A percentile compares a stretch with the other conserved stretches of the same genome.
These are phyloP conservation scores for Odontesthes bonariensis DNA, from an alignment of 2,113 vertebrate species.

Conservation along the genomic window DNA sequence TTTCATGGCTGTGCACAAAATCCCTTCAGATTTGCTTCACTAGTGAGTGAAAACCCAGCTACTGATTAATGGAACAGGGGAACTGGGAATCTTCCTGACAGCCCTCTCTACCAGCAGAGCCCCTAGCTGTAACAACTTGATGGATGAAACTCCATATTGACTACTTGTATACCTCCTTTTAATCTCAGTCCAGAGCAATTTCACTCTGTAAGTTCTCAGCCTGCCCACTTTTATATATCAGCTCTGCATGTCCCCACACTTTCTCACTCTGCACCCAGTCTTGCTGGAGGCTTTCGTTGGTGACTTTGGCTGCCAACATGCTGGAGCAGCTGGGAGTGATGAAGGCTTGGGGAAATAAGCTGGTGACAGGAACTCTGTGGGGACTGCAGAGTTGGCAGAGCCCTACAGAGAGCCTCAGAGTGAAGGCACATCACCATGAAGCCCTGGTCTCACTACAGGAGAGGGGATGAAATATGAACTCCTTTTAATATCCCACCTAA, in stretches of 20 bases:
- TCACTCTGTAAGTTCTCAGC: not conserved
- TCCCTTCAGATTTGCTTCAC: too few species aligned
- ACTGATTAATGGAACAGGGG: too few species aligned
- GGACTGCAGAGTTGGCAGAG: slow-evolving; percentile 44
- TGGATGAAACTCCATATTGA: not conserved
- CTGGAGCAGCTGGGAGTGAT: slow-evolving; percentile 32
- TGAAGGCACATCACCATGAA: slow-evolving; percentile 9
- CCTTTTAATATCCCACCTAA: slow-evolving; percentile 75
- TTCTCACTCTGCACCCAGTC: slow-evolving; percentile 31
- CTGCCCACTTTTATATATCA: slow-evolving; percentile 7
- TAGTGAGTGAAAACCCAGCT: too few species aligned
- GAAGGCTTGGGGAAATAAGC: slow-evolving; percentile 51
- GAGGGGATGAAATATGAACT: slow-evolving; percentile 74
- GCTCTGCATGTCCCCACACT: slow-evolving; percentile 17
- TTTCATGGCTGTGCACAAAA: too few species aligned
- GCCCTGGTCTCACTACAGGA: slow-evolving; percentile 18
- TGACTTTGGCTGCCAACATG: slow-evolving; percentile 42
- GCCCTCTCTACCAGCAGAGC: too few species aligned
- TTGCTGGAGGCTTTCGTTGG: slow-evolving; percentile 27
- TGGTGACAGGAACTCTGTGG: slow-evolving; percentile 49
- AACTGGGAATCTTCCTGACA: too few species aligned
- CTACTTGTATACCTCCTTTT: not conserved
- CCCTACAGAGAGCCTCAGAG: not conserved
- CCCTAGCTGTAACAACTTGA: too few species aligned
- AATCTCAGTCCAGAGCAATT: slow-evolving; percentile 7